These are phyloP conservation scores for Drosophila suzukii DNA, from an alignment of 1,140 invertebrate genomes.

Conservation along the genomic window DNA sequence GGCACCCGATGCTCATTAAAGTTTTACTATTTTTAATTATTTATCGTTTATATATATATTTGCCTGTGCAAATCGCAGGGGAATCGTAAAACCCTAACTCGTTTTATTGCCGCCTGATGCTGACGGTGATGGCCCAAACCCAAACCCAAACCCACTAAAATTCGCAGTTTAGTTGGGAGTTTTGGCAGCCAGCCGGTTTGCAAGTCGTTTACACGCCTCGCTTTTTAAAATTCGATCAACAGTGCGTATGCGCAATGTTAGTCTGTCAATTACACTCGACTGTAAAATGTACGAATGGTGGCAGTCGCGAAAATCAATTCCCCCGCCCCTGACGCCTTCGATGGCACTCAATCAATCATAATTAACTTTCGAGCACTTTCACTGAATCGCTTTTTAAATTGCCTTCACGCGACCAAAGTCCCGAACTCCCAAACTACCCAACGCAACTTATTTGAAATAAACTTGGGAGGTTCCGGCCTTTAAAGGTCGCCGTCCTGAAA, in stretches of 20 bases:
- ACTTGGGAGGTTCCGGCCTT: not conserved
- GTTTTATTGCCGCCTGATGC: constrained; percentile 12
- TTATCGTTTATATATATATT: constrained; percentile 37
- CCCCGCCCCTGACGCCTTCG: constrained; percentile 47
- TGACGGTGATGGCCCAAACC: not conserved
- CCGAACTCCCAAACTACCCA: not conserved
- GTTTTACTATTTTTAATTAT: constrained; percentile 73
- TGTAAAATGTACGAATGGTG: constrained; percentile 53
- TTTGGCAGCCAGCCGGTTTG: constrained; percentile 22
- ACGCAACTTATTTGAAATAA: constrained; percentile 2
- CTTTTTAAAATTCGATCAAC: constrained; percentile 51
- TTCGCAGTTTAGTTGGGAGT: constrained; percentile 2
- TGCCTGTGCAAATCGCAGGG: constrained; percentile 25
- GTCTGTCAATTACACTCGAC: constrained; percentile 64
- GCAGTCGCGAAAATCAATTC: constrained; percentile 66
- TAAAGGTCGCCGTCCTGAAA: constrained; percentile 27
- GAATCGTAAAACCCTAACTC: constrained; percentile 46
- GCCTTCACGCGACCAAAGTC: constrained; percentile 16
- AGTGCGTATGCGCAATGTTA: constrained; percentile 59
- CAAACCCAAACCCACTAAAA: not conserved
- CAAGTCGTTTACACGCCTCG: constrained; percentile 24
- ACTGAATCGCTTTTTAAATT: constrained; percentile 60
- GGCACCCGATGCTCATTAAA: constrained; percentile 50
- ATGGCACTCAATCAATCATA: constrained; percentile 79
- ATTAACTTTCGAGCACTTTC: constrained; percentile 68